Evolutionary conservation across 53 echinoderm and acorn worm species (phyloP), one percentile per base, ranked within the genome.

Genomic region (Echinometra lucunter): DNA sequence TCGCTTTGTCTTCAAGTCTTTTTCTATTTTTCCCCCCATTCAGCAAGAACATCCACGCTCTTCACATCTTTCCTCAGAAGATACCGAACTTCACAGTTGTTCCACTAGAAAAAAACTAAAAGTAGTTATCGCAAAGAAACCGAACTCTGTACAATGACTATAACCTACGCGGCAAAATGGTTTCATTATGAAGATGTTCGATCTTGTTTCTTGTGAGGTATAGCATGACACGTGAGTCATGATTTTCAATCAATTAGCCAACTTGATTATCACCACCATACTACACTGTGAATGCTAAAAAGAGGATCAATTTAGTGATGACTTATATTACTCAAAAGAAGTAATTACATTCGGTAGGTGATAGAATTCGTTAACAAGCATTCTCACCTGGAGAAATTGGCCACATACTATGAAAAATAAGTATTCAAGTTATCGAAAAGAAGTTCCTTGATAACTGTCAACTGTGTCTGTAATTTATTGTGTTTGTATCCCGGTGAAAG

Each of bases 311-410:
- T 85, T 85, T 85, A 85, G 85, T 85, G 85, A 85, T 85, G 85
- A 85, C 85, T 85, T 85, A 85, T 85, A 85, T 85, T 85, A 85
- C 85, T 85, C n/a, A 85, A 85, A 49, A 85, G 37, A 85, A 85
- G 45, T 85, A 85, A 85, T 85, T 85, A 49, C 30, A 85, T 47
- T 85, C 85, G 49, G 49, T 27, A n/a, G 47, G 85, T 85, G 85
- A 85, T 49, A 30, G 47, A 49, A n/a, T 85, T 49, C n/a, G 2
- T 85, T 85, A n/a, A 85, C 5, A 47, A 11, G 85, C 23, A 16
- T 6, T 49, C 85, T 85, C 49, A 85, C 85, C 85, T 85, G 85
- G 15, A 13, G 27, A 85, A 85, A 85, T 49, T n/a, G 85, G 49
- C 85, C 53, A 15, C 85, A 85, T 85, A 85, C 49, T 49, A 19